These are phyloP conservation scores for Popillia japonica DNA, from an alignment of 1,140 invertebrate species.

Conservation along the genomic window DNA sequence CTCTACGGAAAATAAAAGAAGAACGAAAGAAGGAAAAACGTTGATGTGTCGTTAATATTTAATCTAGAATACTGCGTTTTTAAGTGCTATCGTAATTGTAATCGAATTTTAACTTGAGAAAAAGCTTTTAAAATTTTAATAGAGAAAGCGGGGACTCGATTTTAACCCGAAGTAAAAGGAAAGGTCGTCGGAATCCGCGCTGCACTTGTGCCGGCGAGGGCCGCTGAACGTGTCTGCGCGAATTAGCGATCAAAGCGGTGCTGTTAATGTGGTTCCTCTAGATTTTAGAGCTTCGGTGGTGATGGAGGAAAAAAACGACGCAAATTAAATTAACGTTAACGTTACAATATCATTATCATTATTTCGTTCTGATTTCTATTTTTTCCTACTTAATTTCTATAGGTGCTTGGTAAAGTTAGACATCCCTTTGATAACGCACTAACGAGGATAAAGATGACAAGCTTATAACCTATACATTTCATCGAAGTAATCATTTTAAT, in stretches of 20 bases:
- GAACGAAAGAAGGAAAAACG: too few relatives aligned
- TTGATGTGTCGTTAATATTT: not conserved
- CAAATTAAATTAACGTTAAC: too few relatives aligned
- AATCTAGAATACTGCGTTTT: not conserved
- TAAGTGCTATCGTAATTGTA: conserved; percentile 19
- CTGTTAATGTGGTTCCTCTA: not conserved
- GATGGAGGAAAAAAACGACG: not conserved
- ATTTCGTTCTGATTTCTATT: too few relatives aligned
- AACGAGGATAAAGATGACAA: too few relatives aligned
- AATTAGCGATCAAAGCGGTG: conserved; percentile 6
- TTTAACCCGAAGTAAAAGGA: not conserved
- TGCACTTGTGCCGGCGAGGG: too few relatives aligned
- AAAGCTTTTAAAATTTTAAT: conserved; percentile 31
- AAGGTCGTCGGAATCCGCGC: not conserved
- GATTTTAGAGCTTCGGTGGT: not conserved
- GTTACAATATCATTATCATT: too few relatives aligned
- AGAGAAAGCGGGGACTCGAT: not conserved
- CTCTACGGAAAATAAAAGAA: too few relatives aligned
- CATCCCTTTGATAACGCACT: too few relatives aligned
- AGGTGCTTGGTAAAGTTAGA: too few relatives aligned
- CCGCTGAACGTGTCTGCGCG: not conserved
- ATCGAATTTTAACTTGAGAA: conserved; percentile 22
- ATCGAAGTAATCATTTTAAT: too few relatives aligned
- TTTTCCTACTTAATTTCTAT: too few relatives aligned
- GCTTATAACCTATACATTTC: too few relatives aligned